phyloP scores from a whole-genome alignment of 2,888 invertebrate species.

The Leptodirus hochenwartii region DNA sequence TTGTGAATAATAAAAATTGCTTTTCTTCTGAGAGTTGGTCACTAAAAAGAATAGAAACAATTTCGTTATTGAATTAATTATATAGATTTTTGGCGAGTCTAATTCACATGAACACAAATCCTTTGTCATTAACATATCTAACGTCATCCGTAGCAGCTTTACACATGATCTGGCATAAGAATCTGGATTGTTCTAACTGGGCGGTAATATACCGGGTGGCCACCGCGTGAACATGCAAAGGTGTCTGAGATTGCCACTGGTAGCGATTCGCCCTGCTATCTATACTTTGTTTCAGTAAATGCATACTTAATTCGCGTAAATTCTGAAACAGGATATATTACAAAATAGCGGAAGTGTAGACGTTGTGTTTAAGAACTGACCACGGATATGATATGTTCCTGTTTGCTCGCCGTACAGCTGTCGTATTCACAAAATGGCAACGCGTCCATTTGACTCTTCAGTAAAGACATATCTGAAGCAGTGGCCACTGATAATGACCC shows the following conservation, averaged over 20 bases:
- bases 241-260: slow-evolving; percentile 35
- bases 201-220: slow-evolving; percentile 67
- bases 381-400: slow-evolving; percentile 75
- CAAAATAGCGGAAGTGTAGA: not conserved
- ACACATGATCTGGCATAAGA: slow-evolving; percentile 56
- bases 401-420: slow-evolving; percentile 72
- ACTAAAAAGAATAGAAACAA: slow-evolving; percentile 28
- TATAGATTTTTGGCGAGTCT: not conserved
- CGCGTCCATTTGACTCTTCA: slow-evolving; percentile 31
- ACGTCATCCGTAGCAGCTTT: slow-evolving; percentile 50
- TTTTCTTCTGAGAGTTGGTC: slow-evolving; percentile 55
- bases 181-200: slow-evolving; percentile 61
- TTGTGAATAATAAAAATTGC: slow-evolving; percentile 53
- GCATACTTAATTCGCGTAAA: slow-evolving; percentile 68
- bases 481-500: slow-evolving; percentile 29
- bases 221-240: slow-evolving; percentile 59
- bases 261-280: slow-evolving; percentile 29
- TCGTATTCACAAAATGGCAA: slow-evolving; percentile 70
- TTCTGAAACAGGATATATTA: slow-evolving; percentile 36
- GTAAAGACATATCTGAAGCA: slow-evolving; percentile 29
- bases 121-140: slow-evolving; percentile 48
- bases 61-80: slow-evolving; percentile 3
- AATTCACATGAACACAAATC: slow-evolving; percentile 60
- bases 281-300: slow-evolving; percentile 49
- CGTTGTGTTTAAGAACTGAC: slow-evolving; percentile 28